These are phyloP conservation scores for Tetranychus cinnabarinus DNA, from an alignment of 1,140 invertebrate genomes.

Conservation along the genomic window DNA sequence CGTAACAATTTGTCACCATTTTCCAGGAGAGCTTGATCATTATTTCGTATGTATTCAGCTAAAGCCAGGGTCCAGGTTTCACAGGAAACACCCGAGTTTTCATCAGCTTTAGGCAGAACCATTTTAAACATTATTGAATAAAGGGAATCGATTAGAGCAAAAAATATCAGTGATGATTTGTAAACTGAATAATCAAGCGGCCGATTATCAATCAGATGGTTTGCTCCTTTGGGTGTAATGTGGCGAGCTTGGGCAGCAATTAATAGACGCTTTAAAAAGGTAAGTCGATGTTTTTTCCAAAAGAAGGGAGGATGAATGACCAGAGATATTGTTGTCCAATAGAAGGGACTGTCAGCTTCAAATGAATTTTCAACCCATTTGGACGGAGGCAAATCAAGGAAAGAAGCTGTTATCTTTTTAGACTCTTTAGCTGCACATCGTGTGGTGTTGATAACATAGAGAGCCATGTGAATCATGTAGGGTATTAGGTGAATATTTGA, in stretches of 20 bases:
- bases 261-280: conserved; percentile 49
- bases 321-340: conserved; percentile 52
- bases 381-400: conserved; percentile 32
- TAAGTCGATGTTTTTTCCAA: conserved; percentile 37
- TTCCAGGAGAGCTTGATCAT: conserved; percentile 69
- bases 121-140: conserved; percentile 45
- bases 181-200: conserved; percentile 53
- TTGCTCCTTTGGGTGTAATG: conserved; percentile 16
- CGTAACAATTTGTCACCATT: conserved; percentile 54
- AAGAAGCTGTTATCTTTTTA: conserved; percentile 34
- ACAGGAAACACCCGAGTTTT: conserved; percentile 24
- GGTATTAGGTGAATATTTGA: conserved; percentile 92
- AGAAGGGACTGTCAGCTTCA: conserved; percentile 68
- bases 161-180: conserved; percentile 61
- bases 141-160: conserved; percentile 47
- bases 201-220: conserved; percentile 16
- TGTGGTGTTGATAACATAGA: conserved; percentile 80
- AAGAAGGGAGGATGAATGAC: conserved; percentile 43
- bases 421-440: conserved; percentile 45
- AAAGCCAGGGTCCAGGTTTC: conserved; percentile 61
- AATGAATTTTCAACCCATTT: conserved; percentile 49
- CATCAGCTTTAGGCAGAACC: conserved; percentile 11
- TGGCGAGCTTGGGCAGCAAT: conserved; percentile 47
- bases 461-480: conserved; percentile 75
- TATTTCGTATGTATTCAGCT: conserved; percentile 76